phyloP scores from a whole-genome alignment of 2,888 invertebrate genomes.

The Ernsta delagoae region DNA sequence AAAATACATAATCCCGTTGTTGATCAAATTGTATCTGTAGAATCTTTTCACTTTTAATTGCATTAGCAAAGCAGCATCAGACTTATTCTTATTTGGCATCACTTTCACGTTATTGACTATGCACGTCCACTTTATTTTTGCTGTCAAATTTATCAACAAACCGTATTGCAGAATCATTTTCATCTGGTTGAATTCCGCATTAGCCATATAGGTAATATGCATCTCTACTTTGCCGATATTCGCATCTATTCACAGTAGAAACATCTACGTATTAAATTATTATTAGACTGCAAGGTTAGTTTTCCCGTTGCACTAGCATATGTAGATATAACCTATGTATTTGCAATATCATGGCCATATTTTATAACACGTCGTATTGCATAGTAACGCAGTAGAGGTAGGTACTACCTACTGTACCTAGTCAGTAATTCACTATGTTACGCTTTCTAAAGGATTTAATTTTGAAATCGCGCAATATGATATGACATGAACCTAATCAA shows the following conservation, averaged over 20 bases:
- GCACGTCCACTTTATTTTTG: background rate
- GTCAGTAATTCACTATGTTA: too few relatives aligned
- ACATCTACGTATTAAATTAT: slow-evolving; percentile 74
- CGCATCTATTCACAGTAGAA: slow-evolving; percentile 61
- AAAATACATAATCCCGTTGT: too few relatives aligned
- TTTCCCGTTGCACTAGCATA: slow-evolving; percentile 64
- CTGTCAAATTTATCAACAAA: slow-evolving; percentile 1
- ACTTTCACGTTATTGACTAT: background rate
- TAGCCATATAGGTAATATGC: slow-evolving; percentile 40
- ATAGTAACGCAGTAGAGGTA: slow-evolving; percentile 7
- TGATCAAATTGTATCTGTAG: too few relatives aligned
- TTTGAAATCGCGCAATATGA: too few relatives aligned
- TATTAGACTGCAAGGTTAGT: slow-evolving; percentile 79
- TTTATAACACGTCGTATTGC: slow-evolving; percentile 36
- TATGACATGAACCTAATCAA: too few relatives aligned
- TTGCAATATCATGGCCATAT: slow-evolving; percentile 48
- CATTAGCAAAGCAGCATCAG: background rate
- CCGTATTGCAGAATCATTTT: slow-evolving; percentile 23
- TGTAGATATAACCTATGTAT: slow-evolving; percentile 17
- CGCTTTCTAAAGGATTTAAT: too few relatives aligned
- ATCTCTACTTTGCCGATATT: slow-evolving; percentile 55
- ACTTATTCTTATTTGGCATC: background rate
- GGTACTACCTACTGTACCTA: too few relatives aligned
- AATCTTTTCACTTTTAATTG: background rate
- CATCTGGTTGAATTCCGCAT: slow-evolving; percentile 44